Conservation (phyloP, 2,797 vertebrate genomes). For the Sitta carolinensis region DNA sequence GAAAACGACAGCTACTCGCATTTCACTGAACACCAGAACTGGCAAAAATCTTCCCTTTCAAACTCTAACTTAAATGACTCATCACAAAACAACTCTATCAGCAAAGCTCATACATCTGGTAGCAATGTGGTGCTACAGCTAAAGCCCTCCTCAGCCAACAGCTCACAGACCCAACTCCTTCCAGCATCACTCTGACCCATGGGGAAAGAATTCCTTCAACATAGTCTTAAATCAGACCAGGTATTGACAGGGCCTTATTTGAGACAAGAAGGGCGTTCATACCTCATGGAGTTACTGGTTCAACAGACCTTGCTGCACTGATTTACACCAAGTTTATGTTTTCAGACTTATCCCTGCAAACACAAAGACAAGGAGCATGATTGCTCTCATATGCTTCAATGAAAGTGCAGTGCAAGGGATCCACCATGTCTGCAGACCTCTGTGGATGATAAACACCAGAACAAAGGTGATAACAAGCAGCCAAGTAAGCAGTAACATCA, state of each 20-base stretch:
- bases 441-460: background rate
- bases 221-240: constrained; percentile 38
- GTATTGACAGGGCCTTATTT: constrained; percentile 50
- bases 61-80: constrained; percentile 42
- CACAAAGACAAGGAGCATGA: constrained; percentile 4
- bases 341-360: constrained; percentile 30
- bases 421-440: background rate
- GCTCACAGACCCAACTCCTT: background rate
- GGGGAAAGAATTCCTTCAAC: constrained; percentile 24
- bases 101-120: constrained; percentile 55
- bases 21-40: constrained; percentile 21
- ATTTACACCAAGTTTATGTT: constrained; percentile 33
- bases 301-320: constrained; percentile 23
- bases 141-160: constrained; percentile 12
- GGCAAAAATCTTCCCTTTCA: constrained; percentile 31
- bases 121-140: constrained; percentile 21
- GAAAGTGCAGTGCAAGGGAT: background rate
- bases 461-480: constrained; percentile 30
- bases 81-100: constrained; percentile 64
- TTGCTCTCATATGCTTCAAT: constrained; percentile 30
- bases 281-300: constrained; percentile 32
- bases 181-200: background rate
- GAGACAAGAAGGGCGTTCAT: background rate
- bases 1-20: constrained; percentile 20
- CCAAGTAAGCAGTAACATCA: background rate